Base-by-base conservation (phyloP, 1,140 invertebrate genomes). In the Cydia pomonella region DNA sequence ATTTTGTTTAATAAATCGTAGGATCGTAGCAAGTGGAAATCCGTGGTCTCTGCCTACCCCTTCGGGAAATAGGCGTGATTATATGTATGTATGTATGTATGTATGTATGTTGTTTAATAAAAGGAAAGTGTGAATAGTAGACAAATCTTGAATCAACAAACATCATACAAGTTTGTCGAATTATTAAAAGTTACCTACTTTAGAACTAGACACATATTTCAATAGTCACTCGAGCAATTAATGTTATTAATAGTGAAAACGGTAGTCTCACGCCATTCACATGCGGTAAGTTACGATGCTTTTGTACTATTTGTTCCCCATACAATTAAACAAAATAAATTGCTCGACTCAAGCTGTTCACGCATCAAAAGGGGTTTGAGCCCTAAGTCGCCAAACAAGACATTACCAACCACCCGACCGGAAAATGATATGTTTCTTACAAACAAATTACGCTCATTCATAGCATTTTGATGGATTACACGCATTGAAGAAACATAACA, bases 391-490 rank as follows among this genome's bases (percentile, higher is more conserved):
- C 75, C 69, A 33, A 73, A 75, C 79, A 81, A 84, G 82, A 82
- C 81, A 86, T 87, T 86, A 84, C 53, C 50, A 77, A 29, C 75
- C 75, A 84, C 44, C 79, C 73, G 74, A 81, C 81, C 82, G 78
- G 84, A 77, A 84, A 86, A 88, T 87, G 80, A 84, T 80, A 85
- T 80, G 81, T 85, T 86, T 77, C 75, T 75, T 38, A 76, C 79
- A 86, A 88, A 84, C 80, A 85, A 82, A 86, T 87, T 82, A 86
- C 80, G 77, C 78, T 78, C 82, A 81, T 85, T 79, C 73, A 83
- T 76, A 77, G 66, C 29, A 72, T 69, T 74, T 53, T 83, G 84
- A 86, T 84, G 81, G 82, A 86, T 87, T 86, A 84, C 77, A 77
- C 38, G 75, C 75, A 79, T 82, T 83, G 18, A 18, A 69, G n/a